Evolutionary conservation across 2,113 vertebrate species (phyloP).

Genomic region (Bufo gargarizans): DNA sequence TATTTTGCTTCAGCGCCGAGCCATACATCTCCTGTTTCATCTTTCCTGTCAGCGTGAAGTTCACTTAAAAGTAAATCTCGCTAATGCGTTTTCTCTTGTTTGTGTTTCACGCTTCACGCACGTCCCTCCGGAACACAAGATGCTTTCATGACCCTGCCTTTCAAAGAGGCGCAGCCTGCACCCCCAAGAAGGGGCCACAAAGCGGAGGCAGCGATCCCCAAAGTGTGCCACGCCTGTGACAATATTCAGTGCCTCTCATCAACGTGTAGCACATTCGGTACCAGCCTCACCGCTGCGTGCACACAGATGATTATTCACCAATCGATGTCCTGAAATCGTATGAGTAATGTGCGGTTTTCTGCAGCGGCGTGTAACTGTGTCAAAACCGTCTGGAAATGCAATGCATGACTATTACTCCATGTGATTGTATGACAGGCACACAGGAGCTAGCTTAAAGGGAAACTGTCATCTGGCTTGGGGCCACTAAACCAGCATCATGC

Average conservation of each 20-base stretch:
- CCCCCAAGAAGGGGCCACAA: not conserved
- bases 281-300: not conserved
- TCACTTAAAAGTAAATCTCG: conserved; percentile 6
- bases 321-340: not conserved
- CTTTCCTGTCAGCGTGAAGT: conserved; percentile 19
- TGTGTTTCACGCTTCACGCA: conserved; percentile 22
- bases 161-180: not conserved
- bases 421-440: not conserved
- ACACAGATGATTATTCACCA: not conserved
- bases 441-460: not conserved
- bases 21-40: conserved; percentile 17
- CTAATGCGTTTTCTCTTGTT: conserved; percentile 26
- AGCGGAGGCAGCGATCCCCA: conserved; percentile 25
- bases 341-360: not conserved
- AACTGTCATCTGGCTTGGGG: not conserved
- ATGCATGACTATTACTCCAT: too few relatives aligned
- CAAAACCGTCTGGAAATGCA: not conserved
- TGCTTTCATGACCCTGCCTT: not conserved
- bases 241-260: not conserved
- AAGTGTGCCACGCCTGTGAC: not conserved
- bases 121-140: not conserved
- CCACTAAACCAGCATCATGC: too few relatives aligned
- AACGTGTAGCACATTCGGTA: not conserved
- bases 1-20: not conserved
- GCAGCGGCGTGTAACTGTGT: not conserved